Base-by-base conservation (phyloP, 30 jellyfish, hydroid and myxozoan species). In the Aurelia coerulea region DNA sequence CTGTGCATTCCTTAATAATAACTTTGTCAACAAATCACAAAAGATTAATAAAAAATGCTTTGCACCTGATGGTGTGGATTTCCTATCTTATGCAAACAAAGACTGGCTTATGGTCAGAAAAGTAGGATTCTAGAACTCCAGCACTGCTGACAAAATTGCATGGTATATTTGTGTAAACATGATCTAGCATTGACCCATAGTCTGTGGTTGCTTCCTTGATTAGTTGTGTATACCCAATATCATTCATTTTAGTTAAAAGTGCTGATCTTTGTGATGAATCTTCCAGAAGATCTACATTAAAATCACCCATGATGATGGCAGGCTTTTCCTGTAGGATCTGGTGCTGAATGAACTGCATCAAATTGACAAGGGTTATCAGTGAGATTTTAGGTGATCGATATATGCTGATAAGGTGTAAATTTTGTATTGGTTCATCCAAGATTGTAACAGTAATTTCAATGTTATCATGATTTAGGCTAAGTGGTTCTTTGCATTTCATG, bases 391-490 rank as follows among this genome's bases (percentile, higher is more conserved):
- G 77, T 56, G 46, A 76, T 76, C 81, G 49, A 29, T 76, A 76
- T 2, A 76, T 1, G 56, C 60, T 42, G 29, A 76, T 58, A 2
- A 19, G 14, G 60, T 33, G 77, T 14, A 76, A 51, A 58, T 76
- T 52, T 7, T 3, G 13, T 2, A 51, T 17, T n/a, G 75, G 75
- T 10, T 59, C 56, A 53, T 19, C 34, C 16, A 76, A 5, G 16
- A 59, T 5, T 29, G 58, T 6, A 76, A 59, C 87, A 29, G 87
- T 76, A 51, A 76, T 76, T 76, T 76, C 87, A 12, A 76, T 50
- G 18, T 76, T 53, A 76, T 76, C 31, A 51, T n/a, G 46, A 51
- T 50, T 73, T 2, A 1, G 67, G 39, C 68, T 4, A 31, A 46
- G 16, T 72, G 83, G 83, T 12, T 33, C 32, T 72, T 4, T n/a